Evolutionary conservation across 2,888 invertebrate species (phyloP), one percentile per base, ranked within the genome.

Genomic region (Apotomis capreana): DNA sequence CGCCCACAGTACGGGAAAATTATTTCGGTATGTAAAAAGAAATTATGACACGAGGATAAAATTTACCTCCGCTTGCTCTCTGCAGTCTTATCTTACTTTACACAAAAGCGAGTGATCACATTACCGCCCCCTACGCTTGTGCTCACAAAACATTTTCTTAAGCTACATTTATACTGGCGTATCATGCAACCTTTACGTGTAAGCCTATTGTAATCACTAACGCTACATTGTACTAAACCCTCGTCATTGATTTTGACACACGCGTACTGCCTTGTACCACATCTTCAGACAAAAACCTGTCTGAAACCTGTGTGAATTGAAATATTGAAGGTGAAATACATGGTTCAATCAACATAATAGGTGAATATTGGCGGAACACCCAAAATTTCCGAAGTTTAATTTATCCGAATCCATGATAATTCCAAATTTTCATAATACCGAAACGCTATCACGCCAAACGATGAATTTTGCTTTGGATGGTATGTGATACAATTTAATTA

Each of bases 231-330:
- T 68, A 44, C 68, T 72, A 62, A 72, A 72, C 72, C 72, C 72
- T 72, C 72, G 72, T 72, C 72, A 72, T 68, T 72, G 63, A 72
- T 72, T 72, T 63, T 72, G 72, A 72, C 72, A 68, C 62, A 55
- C 68, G 58, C 63, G 62, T 72, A 68, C 68, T 68, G 68, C 67
- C 68, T 70, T 49, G 60, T 60, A 65, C 51, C 68, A 62, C 65
- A 51, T 62, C 44, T 62, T 59, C 49, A 70, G 58, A 72, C 68
- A 68, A 72, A 60, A 72, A 71, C 67, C 44, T 44, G 71, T 58
- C 67, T 63, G 62, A n/a, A n/a, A n/a, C n/a, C n/a, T n/a, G 62
- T 68, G 51, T 26, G 71, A 58, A 58, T 26, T 26, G 68, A 52
- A 57, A 62, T 61, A 58, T 57, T 52, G 51, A 52, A 13, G 26